Percentiles rank a stretch among this genome's conserved stretches.
phyloP scores from a whole-genome alignment of 2,113 vertebrate species.

The Notechis scutatus region DNA sequence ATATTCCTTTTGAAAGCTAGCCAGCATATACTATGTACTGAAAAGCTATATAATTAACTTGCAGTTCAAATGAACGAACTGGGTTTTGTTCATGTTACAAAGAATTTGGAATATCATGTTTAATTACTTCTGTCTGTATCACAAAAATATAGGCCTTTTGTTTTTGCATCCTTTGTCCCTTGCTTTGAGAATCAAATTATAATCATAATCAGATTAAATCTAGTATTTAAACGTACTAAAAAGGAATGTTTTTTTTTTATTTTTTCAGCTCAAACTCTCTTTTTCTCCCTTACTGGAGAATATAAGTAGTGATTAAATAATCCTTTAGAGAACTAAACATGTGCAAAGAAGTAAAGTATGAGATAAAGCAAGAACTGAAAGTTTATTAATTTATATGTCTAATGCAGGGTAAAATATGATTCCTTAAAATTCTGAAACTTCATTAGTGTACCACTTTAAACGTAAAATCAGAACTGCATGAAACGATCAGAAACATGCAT shows the following conservation, averaged over 20 bases:
- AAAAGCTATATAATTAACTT: conserved; percentile 28
- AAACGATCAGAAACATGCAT: background rate
- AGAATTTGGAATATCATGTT: background rate
- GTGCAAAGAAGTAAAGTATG: conserved; percentile 50
- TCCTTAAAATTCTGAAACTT: conserved; percentile 31
- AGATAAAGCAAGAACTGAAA: conserved; percentile 50
- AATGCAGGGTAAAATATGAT: conserved; percentile 45
- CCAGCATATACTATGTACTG: conserved; percentile 21
- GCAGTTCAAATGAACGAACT: background rate
- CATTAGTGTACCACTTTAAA: background rate
- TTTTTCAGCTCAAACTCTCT: conserved; percentile 55
- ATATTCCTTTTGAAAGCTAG: conserved; percentile 59
- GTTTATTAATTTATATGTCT: conserved; percentile 50
- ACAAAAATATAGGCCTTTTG: background rate
- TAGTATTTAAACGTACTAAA: conserved; percentile 50
- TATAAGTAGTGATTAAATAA: conserved; percentile 61
- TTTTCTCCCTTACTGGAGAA: conserved; percentile 55
- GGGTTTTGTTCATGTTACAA: background rate
- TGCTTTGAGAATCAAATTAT: conserved; percentile 50
- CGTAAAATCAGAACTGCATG: background rate
- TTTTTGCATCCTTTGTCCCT: conserved; percentile 18
- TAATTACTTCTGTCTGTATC: background rate
- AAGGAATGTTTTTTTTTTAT: conserved; percentile 26
- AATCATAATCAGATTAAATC: conserved; percentile 64
- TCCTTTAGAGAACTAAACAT: conserved; percentile 59